A percentile compares a stretch with the other conserved stretches of the same genome.
These are phyloP conservation scores for Dynastes grantii DNA, from an alignment of 2,888 invertebrate species.

Conservation along the genomic window DNA sequence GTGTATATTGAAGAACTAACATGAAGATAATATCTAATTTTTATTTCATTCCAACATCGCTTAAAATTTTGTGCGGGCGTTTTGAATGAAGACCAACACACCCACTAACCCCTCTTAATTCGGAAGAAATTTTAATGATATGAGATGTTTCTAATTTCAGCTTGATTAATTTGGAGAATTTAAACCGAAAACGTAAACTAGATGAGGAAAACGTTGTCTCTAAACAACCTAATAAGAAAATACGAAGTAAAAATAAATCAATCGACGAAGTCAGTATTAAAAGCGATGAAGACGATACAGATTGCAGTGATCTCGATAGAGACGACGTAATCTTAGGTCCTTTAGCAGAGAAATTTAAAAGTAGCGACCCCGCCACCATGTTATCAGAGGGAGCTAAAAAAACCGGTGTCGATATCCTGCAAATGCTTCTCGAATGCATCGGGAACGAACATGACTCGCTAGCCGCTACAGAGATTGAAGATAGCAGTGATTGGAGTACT, in stretches of 20 bases:
- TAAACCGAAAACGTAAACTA: conserved; percentile 21
- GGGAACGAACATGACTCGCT: neutral
- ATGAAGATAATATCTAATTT: no score
- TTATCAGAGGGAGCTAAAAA: no score
- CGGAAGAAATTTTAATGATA: no score
- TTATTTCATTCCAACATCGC: no score
- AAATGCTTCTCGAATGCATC: neutral
- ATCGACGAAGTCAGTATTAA: neutral
- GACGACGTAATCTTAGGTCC: no score
- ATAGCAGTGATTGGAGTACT: neutral
- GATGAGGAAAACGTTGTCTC: neutral
- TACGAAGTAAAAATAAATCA: neutral
- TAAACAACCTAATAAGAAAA: neutral
- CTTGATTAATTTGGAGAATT: conserved; percentile 32
- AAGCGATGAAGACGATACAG: neutral
- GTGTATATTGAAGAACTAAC: no score
- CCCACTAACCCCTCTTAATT: no score
- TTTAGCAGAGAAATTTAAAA: no score
- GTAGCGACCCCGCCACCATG: no score
- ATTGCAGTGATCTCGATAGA: neutral
- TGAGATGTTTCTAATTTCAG: conserved; percentile 5
- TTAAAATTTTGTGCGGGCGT: no score
- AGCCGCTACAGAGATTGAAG: neutral
- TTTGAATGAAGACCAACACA: no score
- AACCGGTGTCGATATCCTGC: neutral